phyloP scores from a whole-genome alignment of 2,797 vertebrate genomes.

The Sebastes nivosus region DNA sequence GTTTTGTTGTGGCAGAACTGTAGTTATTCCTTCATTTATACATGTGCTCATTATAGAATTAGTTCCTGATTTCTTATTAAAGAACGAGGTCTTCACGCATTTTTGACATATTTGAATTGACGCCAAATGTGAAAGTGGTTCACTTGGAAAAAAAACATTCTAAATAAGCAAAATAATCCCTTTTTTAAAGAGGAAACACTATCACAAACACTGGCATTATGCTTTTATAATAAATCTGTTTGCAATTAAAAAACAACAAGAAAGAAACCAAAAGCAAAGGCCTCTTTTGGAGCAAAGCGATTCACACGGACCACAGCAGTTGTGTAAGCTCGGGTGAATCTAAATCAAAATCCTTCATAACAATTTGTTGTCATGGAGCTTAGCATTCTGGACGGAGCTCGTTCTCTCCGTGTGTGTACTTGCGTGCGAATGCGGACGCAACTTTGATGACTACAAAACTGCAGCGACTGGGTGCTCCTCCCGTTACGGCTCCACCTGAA shows the following conservation, averaged over 20 bases:
- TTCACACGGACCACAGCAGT: constrained; percentile 37
- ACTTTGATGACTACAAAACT: constrained; percentile 12
- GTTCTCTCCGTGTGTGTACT: not conserved
- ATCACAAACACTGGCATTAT: not conserved
- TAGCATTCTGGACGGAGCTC: constrained; percentile 35
- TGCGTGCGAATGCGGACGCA: not conserved
- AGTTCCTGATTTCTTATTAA: not conserved
- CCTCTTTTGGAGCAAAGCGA: constrained; percentile 15
- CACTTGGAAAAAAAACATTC: not conserved
- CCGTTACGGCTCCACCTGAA: constrained; percentile 19
- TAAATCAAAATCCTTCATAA: constrained; percentile 59
- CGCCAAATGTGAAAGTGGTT: constrained; percentile 21
- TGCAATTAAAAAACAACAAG: not conserved
- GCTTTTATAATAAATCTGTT: not conserved
- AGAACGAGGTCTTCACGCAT: constrained; percentile 3
- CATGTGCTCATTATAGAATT: not conserved
- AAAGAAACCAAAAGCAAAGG: not conserved
- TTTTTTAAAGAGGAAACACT: constrained; percentile 1
- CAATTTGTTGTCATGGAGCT: constrained; percentile 62
- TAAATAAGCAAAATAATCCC: not conserved
- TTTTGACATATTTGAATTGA: constrained; percentile 1
- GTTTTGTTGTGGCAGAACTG: not conserved
- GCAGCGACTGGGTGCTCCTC: not conserved
- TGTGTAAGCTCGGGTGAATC: constrained; percentile 48
- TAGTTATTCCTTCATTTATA: not conserved